Base-by-base conservation (phyloP, 2,113 vertebrate genomes). In the Acanthisitta chloris region DNA sequence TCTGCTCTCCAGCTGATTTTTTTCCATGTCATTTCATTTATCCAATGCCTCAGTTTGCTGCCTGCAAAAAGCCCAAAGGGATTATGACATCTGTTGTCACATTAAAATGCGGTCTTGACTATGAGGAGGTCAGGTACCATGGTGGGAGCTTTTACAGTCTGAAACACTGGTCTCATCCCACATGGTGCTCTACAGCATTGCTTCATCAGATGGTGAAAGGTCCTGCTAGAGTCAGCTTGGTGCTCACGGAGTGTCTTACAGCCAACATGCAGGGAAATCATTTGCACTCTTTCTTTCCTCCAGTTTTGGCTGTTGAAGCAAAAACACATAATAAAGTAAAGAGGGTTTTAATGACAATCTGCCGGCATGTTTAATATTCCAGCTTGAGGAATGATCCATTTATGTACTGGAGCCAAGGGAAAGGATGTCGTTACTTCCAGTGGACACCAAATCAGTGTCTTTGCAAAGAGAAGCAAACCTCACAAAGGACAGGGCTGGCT, bases 301-400 rank as follows among this genome's bases (percentile, higher is more conserved):
- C 55, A 62, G 51, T 86, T 78, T 92, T 96, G 93, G 93, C 93
- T 81, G 85, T 67, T 78, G 88, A 94, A 96, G 90, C 81, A 95
- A 97, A 97, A 94, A 77, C 88, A 96, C 88, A 86, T 93, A 94
- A 94, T 91, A 95, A 96, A 95, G 81, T 87, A 94, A 94, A 96
- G 93, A 95, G 82, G 94, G 82, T 81, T 96, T 96, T 96, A 96
- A 97, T 94, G 94, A 97, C 93, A 95, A 94, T 95, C 93, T 96
- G 90, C 96, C 7, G 15, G 72, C 82, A 81, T 74, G 67, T 95
- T 96, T 94, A 96, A 97, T 92, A 97, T 90, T 90, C 92, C 92
- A 93, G 81, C 92, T 94, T 95, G 92, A 95, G 92, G 92, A 86
- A 87, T 81, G 72, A 97, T 95, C 90, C 81, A 76, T 78, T 85